Conservation (phyloP, 2,888 invertebrate species). For the Pediacus dermestoides region DNA sequence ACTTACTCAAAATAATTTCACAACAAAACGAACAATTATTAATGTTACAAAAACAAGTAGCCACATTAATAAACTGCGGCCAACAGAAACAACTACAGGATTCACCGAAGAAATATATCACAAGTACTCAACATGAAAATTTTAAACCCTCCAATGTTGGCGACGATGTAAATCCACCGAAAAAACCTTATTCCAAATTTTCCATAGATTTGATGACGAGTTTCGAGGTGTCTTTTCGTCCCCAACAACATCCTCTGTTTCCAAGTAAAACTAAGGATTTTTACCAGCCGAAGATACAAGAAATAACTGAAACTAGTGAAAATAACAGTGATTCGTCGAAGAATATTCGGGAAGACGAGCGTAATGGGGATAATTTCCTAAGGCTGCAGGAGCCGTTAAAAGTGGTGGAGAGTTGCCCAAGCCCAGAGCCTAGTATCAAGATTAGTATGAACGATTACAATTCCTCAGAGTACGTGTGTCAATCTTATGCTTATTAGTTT, state of each 20-base stretch:
- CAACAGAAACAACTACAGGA: constrained; percentile 31
- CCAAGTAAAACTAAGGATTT: constrained; percentile 20
- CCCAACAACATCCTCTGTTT: constrained; percentile 24
- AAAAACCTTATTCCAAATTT: constrained; percentile 53
- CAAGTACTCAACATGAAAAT: constrained; percentile 29
- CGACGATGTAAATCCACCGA: constrained; percentile 31
- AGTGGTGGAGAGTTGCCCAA: constrained; percentile 45
- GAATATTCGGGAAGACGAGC: constrained; percentile 7
- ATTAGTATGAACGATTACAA: constrained; percentile 53
- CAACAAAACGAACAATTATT: constrained; percentile 65
- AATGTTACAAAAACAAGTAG: constrained; percentile 61
- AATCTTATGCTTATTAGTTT: constrained; percentile 1
- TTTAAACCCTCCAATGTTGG: constrained; percentile 17
- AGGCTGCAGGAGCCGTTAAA: constrained; percentile 35
- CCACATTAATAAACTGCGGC: constrained; percentile 51
- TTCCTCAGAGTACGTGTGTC: constrained; percentile 41
- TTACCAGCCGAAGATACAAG: constrained; percentile 38
- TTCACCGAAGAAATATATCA: constrained; percentile 23
- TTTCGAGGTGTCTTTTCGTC: constrained; percentile 57
- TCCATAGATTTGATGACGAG: constrained; percentile 72
- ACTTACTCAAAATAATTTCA: constrained; percentile 63
- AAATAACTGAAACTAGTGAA: constrained; percentile 37
- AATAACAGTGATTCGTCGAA: not conserved
- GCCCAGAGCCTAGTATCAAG: constrained; percentile 53
- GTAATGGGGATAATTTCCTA: constrained; percentile 3